These are phyloP conservation scores for Hemiscyllium ocellatum DNA, from an alignment of 2,113 vertebrate genomes.

Conservation along the genomic window DNA sequence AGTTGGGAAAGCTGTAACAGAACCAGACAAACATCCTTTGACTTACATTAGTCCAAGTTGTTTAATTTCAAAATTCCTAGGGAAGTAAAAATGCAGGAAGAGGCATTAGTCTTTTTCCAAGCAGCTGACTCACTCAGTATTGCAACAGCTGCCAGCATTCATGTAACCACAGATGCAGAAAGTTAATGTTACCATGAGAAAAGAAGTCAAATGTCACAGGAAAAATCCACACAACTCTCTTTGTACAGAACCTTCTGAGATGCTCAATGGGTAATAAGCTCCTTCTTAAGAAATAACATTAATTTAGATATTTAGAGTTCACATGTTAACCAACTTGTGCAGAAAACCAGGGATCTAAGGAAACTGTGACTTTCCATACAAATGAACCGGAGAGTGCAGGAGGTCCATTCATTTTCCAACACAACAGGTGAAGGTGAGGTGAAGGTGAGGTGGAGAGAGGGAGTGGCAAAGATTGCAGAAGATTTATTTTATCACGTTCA, in stretches of 20 bases:
- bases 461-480: background rate
- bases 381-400: background rate
- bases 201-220: background rate
- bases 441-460: too few relatives aligned
- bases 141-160: background rate
- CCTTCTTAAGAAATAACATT: background rate
- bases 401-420: background rate
- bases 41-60: background rate
- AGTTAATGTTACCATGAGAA: background rate
- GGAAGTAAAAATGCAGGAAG: background rate
- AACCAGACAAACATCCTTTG: background rate
- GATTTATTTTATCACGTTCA: background rate
- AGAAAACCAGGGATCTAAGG: background rate
- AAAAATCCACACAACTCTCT: background rate
- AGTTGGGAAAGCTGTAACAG: background rate
- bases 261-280: background rate
- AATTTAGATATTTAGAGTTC: background rate
- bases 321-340: background rate
- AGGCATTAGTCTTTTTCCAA: background rate
- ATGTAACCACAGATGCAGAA: background rate
- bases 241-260: background rate
- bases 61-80: slow-evolving; percentile 1
- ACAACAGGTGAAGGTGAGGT: background rate
- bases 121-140: background rate
- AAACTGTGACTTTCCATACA: background rate